These are phyloP conservation scores for Mormoops blainvillei DNA, from an alignment of 2,113 vertebrate genomes.

Conservation along the genomic window DNA sequence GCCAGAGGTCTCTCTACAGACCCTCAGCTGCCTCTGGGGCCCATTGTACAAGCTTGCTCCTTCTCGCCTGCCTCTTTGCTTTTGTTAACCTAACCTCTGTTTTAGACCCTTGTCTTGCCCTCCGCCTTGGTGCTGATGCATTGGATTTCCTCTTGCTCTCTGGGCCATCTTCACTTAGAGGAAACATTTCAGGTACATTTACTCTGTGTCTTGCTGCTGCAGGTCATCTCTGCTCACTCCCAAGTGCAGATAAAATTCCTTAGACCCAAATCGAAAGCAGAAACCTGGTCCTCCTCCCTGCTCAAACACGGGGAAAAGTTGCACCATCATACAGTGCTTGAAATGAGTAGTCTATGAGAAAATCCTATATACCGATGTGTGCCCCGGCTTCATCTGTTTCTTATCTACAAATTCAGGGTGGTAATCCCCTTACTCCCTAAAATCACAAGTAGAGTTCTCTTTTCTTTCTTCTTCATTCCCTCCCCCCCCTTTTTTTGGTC, in stretches of 20 bases:
- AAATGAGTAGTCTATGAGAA: not conserved
- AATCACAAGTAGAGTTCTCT: not conserved
- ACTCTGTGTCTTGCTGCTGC: not conserved
- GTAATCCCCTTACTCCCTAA: not conserved
- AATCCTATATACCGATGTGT: too few relatives aligned
- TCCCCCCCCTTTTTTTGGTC: too few relatives aligned
- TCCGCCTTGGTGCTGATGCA: not conserved
- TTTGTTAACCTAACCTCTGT: not conserved
- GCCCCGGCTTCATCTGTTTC: not conserved
- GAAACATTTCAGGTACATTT: not conserved
- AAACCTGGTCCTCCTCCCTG: not conserved
- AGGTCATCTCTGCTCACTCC: not conserved
- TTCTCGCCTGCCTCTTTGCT: not conserved
- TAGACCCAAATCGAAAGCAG: not conserved
- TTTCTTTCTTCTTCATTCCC: not conserved
- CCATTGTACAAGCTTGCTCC: not conserved
- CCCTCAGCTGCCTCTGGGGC: accelerated
- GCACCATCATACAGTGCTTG: not conserved
- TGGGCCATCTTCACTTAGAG: not conserved
- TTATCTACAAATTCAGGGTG: not conserved
- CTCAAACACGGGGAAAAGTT: not conserved
- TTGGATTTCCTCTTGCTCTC: not conserved
- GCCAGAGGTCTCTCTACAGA: not conserved
- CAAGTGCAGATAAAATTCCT: not conserved
- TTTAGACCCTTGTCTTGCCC: not conserved